A percentile compares a stretch with the other conserved stretches of the same genome.
Conservation (phyloP, 2,888 invertebrate species). For the Papilio demoleus region DNA sequence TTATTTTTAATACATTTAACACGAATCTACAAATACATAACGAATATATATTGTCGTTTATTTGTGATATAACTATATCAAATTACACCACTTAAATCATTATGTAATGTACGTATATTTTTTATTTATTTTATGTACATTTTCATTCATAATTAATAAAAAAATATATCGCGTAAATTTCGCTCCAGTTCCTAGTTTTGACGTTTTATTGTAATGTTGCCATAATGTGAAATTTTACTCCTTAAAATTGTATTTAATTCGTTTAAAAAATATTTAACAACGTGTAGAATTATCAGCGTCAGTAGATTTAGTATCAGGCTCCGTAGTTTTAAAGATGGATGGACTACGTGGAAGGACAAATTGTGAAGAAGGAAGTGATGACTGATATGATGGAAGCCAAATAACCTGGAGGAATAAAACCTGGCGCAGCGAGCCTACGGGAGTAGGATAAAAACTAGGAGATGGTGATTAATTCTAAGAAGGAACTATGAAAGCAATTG, state of each 20-base stretch:
- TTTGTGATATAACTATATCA: slow-evolving; percentile 24
- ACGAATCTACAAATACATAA: slow-evolving; percentile 40
- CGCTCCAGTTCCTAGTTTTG: slow-evolving; percentile 73
- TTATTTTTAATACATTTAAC: slow-evolving; percentile 45
- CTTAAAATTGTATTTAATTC: not conserved
- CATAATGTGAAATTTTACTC: slow-evolving; percentile 46
- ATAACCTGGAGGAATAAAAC: too few relatives aligned
- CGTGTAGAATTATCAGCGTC: too few relatives aligned
- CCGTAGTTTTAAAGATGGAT: too few relatives aligned
- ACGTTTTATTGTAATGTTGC: slow-evolving; percentile 63
- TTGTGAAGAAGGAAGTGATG: too few relatives aligned
- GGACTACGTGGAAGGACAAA: too few relatives aligned
- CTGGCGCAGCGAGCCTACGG: too few relatives aligned
- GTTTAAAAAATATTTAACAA: too few relatives aligned
- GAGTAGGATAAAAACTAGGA: too few relatives aligned
- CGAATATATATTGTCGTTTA: slow-evolving; percentile 19
- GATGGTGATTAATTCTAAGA: too few relatives aligned
- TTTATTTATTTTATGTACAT: slow-evolving; percentile 50
- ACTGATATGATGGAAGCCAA: too few relatives aligned
- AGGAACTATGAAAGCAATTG: too few relatives aligned
- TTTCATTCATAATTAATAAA: slow-evolving; percentile 76
- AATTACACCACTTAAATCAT: slow-evolving; percentile 15
- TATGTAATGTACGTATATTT: slow-evolving; percentile 18
- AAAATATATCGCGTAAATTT: slow-evolving; percentile 66
- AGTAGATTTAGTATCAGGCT: too few relatives aligned